phyloP scores from a whole-genome alignment of 2,113 vertebrate genomes.

The Amphilophus citrinellus region DNA sequence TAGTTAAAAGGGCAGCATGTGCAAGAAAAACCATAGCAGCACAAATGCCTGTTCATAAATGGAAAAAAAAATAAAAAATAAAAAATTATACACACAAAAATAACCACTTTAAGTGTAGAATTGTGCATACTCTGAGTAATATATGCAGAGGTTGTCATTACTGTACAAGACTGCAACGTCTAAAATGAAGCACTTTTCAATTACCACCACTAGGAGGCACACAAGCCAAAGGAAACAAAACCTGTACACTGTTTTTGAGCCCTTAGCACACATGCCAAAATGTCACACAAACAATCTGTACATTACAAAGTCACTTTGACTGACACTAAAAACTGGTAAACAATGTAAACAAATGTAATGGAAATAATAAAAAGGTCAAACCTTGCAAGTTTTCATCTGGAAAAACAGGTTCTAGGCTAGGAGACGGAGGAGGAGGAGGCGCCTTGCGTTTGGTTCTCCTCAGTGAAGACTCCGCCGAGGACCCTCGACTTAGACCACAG shows the following conservation, averaged over 20 bases:
- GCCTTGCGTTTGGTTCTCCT: conserved; percentile 93
- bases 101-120: not conserved
- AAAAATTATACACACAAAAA: not conserved
- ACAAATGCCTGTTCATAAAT: not conserved
- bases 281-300: not conserved
- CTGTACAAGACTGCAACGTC: not conserved
- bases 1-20: conserved; percentile 2
- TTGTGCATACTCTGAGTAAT: not conserved
- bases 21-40: not conserved
- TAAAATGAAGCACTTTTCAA: not conserved
- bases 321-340: not conserved
- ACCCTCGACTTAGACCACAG: conserved; percentile 71
- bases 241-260: not conserved
- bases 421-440: conserved; percentile 87
- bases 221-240: conserved; percentile 38
- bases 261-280: not conserved
- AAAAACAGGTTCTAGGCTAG: conserved; percentile 63
- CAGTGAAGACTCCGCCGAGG: conserved; percentile 84
- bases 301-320: not conserved
- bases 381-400: conserved; percentile 69
- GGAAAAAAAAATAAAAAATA: too few relatives aligned
- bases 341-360: not conserved
- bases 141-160: not conserved
- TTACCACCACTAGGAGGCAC: conserved; percentile 74
- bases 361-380: conserved; percentile 41